Conservation (phyloP, 2,113 vertebrate species). For the Sinocyclocheilus anshuiensis region DNA sequence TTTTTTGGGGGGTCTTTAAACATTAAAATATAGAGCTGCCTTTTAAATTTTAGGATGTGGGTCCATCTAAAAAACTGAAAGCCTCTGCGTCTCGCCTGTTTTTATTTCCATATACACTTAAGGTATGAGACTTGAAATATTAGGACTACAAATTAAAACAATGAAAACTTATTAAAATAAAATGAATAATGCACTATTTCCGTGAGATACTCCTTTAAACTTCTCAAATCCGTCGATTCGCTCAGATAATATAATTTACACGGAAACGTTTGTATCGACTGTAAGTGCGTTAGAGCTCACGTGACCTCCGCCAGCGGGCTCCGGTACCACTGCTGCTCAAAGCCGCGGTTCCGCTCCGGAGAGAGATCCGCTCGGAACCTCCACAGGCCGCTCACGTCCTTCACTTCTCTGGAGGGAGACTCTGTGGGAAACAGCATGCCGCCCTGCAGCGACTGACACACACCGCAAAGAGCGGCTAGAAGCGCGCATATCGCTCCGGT, state of each 20-base stretch:
- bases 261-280: neutral
- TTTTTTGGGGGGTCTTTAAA: too few relatives aligned
- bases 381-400: constrained; percentile 87
- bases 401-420: constrained; percentile 81
- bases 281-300: neutral
- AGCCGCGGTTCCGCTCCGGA: constrained; percentile 75
- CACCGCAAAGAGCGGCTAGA: constrained; percentile 38
- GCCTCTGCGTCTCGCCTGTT: neutral
- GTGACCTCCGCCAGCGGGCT: constrained; percentile 81
- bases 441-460: constrained; percentile 56
- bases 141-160: too few relatives aligned
- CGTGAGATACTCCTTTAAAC: neutral
- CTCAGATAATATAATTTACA: neutral
- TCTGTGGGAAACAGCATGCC: constrained; percentile 88
- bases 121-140: neutral
- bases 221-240: neutral
- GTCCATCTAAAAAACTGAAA: neutral
- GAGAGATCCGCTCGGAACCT: constrained; percentile 88
- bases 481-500: neutral
- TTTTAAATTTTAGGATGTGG: neutral
- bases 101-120: neutral
- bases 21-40: too few relatives aligned
- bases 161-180: too few relatives aligned
- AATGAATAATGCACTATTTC: too few relatives aligned
- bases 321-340: constrained; percentile 81